Base-by-base conservation (phyloP, 2,888 invertebrate genomes). In the Idaea dimidiata region DNA sequence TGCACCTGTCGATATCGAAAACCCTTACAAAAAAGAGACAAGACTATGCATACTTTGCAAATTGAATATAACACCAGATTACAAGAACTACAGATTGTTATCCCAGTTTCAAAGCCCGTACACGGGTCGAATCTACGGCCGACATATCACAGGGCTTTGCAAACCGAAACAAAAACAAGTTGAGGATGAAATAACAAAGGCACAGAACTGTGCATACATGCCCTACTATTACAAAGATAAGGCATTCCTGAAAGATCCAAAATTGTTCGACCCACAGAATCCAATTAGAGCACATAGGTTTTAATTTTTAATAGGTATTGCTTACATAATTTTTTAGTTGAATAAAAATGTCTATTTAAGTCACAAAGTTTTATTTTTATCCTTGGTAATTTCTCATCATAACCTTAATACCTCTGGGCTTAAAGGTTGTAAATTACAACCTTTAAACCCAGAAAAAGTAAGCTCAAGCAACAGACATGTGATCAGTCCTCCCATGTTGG, bases 41-140 rank as follows among this genome's bases (percentile, higher is more conserved):
- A 90, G 89, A 18, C 85, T 93, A 69, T 99, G 99, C 80, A 94
- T 99, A 72, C 88, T 99, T 10, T 99, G 99, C 83, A 95, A 95
- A 86, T 83, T 96, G 66, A 94, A 96, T 43, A 95, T 99, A n/a
- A 93, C 93, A 0, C 96, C 97, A 0, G 94, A 97, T 84, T 99
- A 97, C 80, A 99, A 99, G 88, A 99, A 99, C 87, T 95, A 96
- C 0, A 95, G 97, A 73, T 87, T 99, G 4, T 87, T 99, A 6
- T 97, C 98, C 0, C 99, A 99, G 84, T 99, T 99, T 86, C 97
- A 99, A 79, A 99, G 99, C 43, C 96, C 97, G 0, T 98, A 97
- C 81, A 99, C 99, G 0, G 99, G 99, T 0, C 94, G 96, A 70
- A 95, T 99, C 67, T 99, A 99, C 82, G 97, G 97, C 0, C 94